Evolutionary conservation across 2,797 vertebrate genomes (phyloP), one percentile per base, ranked within the genome.

Genomic region (Echeneis naucrates): DNA sequence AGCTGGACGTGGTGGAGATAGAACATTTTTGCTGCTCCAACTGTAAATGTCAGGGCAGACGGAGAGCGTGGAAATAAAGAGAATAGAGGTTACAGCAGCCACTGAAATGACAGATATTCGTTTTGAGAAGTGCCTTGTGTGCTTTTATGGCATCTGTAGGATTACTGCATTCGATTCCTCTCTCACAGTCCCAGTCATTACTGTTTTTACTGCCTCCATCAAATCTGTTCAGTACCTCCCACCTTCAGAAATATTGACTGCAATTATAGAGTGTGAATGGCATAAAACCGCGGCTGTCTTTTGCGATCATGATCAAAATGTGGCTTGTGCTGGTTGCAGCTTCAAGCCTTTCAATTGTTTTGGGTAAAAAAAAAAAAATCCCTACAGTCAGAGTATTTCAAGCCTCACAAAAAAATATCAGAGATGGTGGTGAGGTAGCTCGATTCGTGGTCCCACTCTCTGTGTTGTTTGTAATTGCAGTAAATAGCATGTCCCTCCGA

Each of bases 171-270:
- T 88, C 12, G 13, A 76, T 84, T 83, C 74, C 80, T 78, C 77
- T 87, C 77, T 82, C 78, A 57, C 69, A 79, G 66, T 47, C 57
- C 19, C 57, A 73, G 60, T 84, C 84, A 85, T 92, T 87, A 80
- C 73, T 59, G 72, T 63, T 86, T 85, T 89, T 86, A 89, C 79
- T 81, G 86, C 83, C 68, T 78, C 85, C 62, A 81, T 92, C 82
- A 86, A 85, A 87, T 88, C 80, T 77, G 62, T 50, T 80, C 77
- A 65, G 47, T 40, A 51, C 81, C 72, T 85, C 72, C 87, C 71
- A 83, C 84, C 73, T 79, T 69, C 40, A 80, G 72, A 84, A 73
- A 83, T 86, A 89, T 87, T 51, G 78, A 80, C 83, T 81, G 83
- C 88, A 86, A 80, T 90, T 87, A 89, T 61, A 64, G 73, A 59